Evolutionary conservation across 2,113 vertebrate genomes (phyloP).

Genomic region (Addax nasomaculatus): DNA sequence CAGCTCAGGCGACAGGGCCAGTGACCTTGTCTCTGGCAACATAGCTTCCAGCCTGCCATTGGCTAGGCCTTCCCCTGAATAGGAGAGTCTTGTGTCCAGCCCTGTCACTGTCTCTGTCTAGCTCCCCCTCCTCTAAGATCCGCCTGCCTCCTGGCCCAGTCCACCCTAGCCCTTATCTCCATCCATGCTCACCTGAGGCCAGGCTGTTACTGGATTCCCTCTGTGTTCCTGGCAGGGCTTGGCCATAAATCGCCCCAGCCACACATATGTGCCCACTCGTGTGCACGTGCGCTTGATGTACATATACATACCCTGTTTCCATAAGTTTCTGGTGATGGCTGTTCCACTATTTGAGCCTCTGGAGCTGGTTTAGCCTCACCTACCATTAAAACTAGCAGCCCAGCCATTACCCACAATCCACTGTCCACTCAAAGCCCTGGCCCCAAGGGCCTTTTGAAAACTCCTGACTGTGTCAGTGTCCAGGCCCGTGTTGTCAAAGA

Average conservation of each 20-base stretch:
- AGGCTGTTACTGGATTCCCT: not conserved
- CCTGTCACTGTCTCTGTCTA: not conserved
- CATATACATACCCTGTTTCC: not conserved
- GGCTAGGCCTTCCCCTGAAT: not conserved
- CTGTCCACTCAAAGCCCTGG: not conserved
- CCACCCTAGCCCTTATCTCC: not conserved
- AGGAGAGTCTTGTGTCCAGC: not conserved
- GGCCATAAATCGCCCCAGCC: not conserved
- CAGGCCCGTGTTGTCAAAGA: conserved; percentile 50
- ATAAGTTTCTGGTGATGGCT: not conserved
- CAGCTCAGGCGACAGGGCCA: not conserved
- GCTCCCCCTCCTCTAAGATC: not conserved
- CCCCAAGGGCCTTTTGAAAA: conserved; percentile 35
- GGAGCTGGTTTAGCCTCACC: not conserved
- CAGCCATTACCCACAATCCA: not conserved
- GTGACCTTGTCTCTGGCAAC: not conserved
- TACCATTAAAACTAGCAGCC: not conserved
- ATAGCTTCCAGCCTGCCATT: not conserved
- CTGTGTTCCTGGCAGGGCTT: not conserved
- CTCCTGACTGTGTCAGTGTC: conserved; percentile 45
- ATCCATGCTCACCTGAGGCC: not conserved
- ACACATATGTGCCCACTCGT: not conserved
- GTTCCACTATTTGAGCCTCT: not conserved
- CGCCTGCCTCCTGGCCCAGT: not conserved
- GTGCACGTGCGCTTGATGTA: not conserved